Evolutionary conservation across 1,140 invertebrate species (phyloP), one percentile per base, ranked within the genome.

Genomic region (Chelonus insularis): DNA sequence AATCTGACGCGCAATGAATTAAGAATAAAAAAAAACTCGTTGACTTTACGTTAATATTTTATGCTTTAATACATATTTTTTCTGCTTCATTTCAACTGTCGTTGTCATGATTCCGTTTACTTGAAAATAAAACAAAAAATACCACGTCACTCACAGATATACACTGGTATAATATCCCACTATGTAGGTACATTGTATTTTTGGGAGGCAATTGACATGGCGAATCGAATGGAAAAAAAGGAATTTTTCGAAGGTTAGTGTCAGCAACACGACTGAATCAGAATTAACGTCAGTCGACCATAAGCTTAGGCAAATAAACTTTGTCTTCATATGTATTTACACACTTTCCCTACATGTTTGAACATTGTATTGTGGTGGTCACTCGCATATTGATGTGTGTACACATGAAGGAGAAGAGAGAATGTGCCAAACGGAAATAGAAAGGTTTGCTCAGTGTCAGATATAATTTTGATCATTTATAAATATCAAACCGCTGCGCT

Each of bases 231-330:
- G 45, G 6, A 51, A 48, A 36, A 29, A 51, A 57, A 51, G 57
- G 51, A 57, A 47, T 43, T 16, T 43, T 43, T 50, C 47, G 32
- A 43, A 48, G 54, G 34, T 36, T 18, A 56, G 32, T 57, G 60
- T 56, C 60, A 62, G 37, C 52, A 43, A 56, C 60, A 56, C 60
- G 52, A 55, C 23, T 48, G 43, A 52, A 62, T 62, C 52, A 21
- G 43, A 21, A 50, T 57, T 23, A 47, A 56, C 45, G 54, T 55
- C 41, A 43, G 29, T 47, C 14, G 20, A 25, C 32, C 16, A 37
- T 39, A 20, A 18, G 14, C 52, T 39, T 45, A 48, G 14, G 21
- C 34, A 25, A 48, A 48, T 57, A 61, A 61, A 48, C 36, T 16
- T 48, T 58, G 37, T 59, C 32, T 50, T 32, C 11, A 18, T 25